phyloP scores from a whole-genome alignment of 2,797 vertebrate genomes.

The Tamandua tetradactyla region DNA sequence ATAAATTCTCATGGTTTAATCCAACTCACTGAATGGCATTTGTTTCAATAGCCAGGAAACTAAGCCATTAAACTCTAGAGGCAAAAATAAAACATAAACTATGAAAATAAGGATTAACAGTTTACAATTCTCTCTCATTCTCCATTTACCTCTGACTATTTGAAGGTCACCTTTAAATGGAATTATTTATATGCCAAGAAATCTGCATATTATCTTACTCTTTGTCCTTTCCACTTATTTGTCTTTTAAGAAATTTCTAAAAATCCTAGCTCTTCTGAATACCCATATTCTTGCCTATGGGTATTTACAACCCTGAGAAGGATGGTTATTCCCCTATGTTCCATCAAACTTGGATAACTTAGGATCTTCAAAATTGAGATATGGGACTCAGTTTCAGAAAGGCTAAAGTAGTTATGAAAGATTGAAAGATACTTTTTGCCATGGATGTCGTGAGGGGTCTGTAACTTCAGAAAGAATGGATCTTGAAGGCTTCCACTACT shows the following conservation, averaged over 20 bases:
- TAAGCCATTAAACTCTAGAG: background rate
- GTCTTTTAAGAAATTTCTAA: background rate
- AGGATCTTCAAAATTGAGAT: background rate
- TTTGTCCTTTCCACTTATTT: background rate
- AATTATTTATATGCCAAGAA: conserved; percentile 5
- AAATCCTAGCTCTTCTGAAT: background rate
- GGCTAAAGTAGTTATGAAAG: background rate
- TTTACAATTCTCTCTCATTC: background rate
- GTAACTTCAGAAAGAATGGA: background rate
- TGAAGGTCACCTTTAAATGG: background rate
- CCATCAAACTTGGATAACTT: background rate
- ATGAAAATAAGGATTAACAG: background rate
- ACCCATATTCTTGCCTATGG: background rate
- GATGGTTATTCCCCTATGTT: background rate
- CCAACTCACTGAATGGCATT: too few species aligned
- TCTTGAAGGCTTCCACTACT: background rate
- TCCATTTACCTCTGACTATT: background rate
- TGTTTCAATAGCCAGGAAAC: too few species aligned
- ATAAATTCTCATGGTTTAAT: too few species aligned
- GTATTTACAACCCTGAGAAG: background rate
- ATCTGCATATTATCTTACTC: background rate
- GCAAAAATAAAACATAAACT: background rate
- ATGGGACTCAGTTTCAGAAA: background rate
- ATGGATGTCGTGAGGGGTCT: background rate
- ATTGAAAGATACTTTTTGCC: background rate